A percentile compares a stretch with the other conserved stretches of the same genome.
phyloP scores from a whole-genome alignment of 1,140 invertebrate species.

The Listronotus bonariensis region DNA sequence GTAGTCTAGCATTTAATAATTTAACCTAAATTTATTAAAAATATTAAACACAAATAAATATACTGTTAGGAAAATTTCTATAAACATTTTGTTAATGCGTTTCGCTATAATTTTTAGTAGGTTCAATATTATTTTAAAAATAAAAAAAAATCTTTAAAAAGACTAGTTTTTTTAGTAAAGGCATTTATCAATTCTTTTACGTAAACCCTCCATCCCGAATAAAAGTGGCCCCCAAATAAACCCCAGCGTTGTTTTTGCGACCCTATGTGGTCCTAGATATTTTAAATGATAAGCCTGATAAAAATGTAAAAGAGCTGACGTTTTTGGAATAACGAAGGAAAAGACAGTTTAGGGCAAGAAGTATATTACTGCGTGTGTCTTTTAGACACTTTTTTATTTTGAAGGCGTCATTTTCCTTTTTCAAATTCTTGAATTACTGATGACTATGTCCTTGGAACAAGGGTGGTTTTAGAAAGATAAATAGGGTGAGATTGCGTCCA shows the following conservation, averaged over 20 bases:
- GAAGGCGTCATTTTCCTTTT: slow-evolving; percentile 18
- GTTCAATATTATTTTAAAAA: too few species aligned
- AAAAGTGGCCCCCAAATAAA: slow-evolving; percentile 7
- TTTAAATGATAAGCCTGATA: slow-evolving; percentile 21
- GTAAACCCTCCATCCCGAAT: slow-evolving; percentile 1
- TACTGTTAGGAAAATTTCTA: too few species aligned
- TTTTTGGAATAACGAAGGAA: slow-evolving; percentile 7
- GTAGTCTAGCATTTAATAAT: too few species aligned
- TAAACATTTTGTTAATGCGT: too few species aligned
- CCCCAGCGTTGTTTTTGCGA: slow-evolving; percentile 7
- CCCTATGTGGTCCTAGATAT: slow-evolving; percentile 6
- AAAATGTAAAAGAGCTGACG: slow-evolving; percentile 23
- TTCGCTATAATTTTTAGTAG: too few species aligned
- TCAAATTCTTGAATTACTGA: slow-evolving; percentile 15
- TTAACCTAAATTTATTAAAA: too few species aligned
- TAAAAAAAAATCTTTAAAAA: too few species aligned
- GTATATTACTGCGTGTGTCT: slow-evolving; percentile 21
- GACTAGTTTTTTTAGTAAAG: too few species aligned
- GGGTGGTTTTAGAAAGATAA: slow-evolving; percentile 11
- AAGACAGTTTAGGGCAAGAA: slow-evolving; percentile 20
- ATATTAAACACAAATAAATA: too few species aligned
- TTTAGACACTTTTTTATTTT: slow-evolving; percentile 12
- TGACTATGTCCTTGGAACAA: slow-evolving; percentile 13
- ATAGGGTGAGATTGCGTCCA: slow-evolving; percentile 3
- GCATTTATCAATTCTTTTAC: too few species aligned